Evolutionary conservation across 2,888 invertebrate species (phyloP), one percentile per base, ranked within the genome.

Genomic region (Monopis laevigella): DNA sequence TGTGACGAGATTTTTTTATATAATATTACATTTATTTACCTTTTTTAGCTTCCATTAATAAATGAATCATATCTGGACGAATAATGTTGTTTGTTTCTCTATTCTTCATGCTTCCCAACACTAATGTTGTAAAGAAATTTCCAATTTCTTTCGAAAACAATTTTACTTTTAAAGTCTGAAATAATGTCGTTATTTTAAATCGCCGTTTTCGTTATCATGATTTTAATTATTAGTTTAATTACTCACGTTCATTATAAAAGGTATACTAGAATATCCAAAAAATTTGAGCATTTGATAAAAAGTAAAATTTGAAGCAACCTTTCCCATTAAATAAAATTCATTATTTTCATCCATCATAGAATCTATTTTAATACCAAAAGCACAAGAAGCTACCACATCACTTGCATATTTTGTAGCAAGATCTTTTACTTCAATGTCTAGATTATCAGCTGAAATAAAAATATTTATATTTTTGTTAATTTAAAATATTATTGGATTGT

Each of bases 311-410:
- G 80, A 68, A 1, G 67, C 51, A 8, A 57, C 53, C 47, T 74
- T 75, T 8, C 82, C 84, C 65, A 71, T 74, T 32, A 52, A 39
- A 49, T 78, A 85, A 54, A 86, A 86, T 27, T 75, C 62, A 46
- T 85, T 85, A 1, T 82, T 53, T n/a, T 54, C 62, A 1, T 82
- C 65, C 16, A 56, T 54, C 32, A 82, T 65, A 0, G 86, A 86
- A 51, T 86, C 71, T 4, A 81, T 71, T 48, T 71, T 59, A 2
- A 74, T 45, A 0, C 77, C 77, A 45, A 72, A 77, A 2, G 68
- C 72, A 3, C 62, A 56, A 0, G 65, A 62, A 2, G 74, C 77
- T 24, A 80, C 77, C 1, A 75, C 67, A 43, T 80, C 75, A 43
- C 65, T 72, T 1, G 69, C 53, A 42, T 56, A 70, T 40, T 68